phyloP scores from a whole-genome alignment of 92 coral and sea anemone genomes.

The Blastomussa wellsi region DNA sequence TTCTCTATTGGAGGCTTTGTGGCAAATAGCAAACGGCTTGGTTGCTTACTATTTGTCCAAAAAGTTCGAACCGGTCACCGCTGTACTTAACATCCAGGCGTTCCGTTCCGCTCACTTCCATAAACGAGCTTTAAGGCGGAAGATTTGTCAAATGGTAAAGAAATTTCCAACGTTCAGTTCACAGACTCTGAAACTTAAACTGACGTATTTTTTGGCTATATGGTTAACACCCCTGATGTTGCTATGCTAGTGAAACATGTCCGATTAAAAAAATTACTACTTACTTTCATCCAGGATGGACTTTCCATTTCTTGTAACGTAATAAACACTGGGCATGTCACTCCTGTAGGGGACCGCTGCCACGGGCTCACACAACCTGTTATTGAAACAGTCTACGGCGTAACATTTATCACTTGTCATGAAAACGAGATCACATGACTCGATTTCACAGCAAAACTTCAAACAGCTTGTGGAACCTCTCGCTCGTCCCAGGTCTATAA shows the following conservation, averaged over 20 bases:
- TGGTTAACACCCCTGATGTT: neutral
- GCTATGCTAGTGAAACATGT: neutral
- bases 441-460: conserved; percentile 84
- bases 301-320: conserved; percentile 74
- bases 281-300: conserved; percentile 66
- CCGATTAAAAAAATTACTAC: neutral
- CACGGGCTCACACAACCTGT: conserved; percentile 80
- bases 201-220: neutral
- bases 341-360: conserved; percentile 58
- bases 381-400: conserved; percentile 85
- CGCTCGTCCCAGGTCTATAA: conserved; percentile 74
- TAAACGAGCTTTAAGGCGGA: no score
- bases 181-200: no score
- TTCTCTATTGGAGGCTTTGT: no score
- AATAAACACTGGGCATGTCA: conserved; percentile 77
- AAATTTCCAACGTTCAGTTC: no score
- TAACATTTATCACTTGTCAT: conserved; percentile 72
- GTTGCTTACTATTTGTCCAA: no score
- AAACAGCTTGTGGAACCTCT: conserved; percentile 75
- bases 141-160: no score
- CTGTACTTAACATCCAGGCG: no score
- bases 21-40: no score
- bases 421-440: conserved; percentile 85
- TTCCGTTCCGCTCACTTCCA: no score
- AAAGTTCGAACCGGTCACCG: no score